Evolutionary conservation across 2,888 invertebrate species (phyloP).

Genomic region (Tachina lurida): DNA sequence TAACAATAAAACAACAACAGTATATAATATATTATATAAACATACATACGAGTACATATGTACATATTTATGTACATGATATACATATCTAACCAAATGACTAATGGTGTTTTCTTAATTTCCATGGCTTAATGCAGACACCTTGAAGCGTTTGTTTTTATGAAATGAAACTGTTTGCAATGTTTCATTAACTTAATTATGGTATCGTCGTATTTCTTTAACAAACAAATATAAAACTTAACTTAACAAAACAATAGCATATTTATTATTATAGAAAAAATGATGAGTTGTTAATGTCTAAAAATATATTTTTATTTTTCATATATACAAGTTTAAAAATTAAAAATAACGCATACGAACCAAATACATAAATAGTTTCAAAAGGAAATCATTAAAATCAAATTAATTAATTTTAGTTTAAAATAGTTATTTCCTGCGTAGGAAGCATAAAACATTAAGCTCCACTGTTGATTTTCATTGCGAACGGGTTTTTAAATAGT

Average conservation of each 20-base stretch:
- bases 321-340: neutral
- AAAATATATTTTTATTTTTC: conserved; percentile 30
- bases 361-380: no score
- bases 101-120: neutral
- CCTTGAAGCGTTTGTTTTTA: conserved; percentile 6
- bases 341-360: neutral
- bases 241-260: neutral
- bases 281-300: conserved; percentile 29
- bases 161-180: neutral
- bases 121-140: neutral
- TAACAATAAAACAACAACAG: neutral
- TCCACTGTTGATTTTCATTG: no score
- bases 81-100: no score
- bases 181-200: neutral
- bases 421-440: no score
- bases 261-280: conserved; percentile 33
- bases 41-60: no score
- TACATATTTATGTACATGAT: neutral
- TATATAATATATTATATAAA: no score
- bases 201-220: neutral
- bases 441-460: no score
- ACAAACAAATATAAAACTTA: neutral
- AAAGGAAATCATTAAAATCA: no score
- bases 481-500: no score
- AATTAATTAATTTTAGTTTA: no score